Percentiles rank a stretch among this genome's conserved stretches.
These are phyloP conservation scores for Toxonevra muliebris DNA, from an alignment of 2,888 invertebrate genomes.

Conservation along the genomic window DNA sequence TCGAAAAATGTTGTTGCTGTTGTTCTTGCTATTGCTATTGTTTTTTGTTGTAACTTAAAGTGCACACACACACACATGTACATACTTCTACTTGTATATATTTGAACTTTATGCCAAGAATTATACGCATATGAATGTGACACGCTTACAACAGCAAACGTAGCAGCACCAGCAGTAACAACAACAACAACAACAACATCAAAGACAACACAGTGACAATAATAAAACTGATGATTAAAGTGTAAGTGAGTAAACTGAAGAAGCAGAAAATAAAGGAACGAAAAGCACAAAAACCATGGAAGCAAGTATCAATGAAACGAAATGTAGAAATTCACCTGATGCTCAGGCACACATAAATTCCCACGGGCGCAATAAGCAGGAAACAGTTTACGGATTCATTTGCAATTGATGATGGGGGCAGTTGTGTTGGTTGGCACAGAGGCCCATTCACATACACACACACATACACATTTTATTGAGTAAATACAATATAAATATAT, in stretches of 20 bases:
- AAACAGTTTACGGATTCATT: constrained; percentile 32
- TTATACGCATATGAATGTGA: too few relatives aligned
- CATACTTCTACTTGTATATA: not conserved
- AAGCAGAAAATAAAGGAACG: not conserved
- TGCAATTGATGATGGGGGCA: constrained; percentile 20
- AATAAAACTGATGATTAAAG: not conserved
- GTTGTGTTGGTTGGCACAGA: too few relatives aligned
- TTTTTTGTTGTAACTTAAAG: too few relatives aligned
- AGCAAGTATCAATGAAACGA: constrained; percentile 24
- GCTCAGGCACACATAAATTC: constrained; percentile 24
- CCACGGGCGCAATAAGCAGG: constrained; percentile 25
- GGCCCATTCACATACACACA: too few relatives aligned
- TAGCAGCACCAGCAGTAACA: not conserved
- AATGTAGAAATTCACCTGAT: constrained; percentile 23
- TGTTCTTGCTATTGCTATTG: too few relatives aligned
- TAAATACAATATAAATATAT: too few relatives aligned
- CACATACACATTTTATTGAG: too few relatives aligned
- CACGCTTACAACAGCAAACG: not conserved
- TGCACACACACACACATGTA: too few relatives aligned
- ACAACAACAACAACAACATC: not conserved
- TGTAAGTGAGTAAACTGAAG: not conserved
- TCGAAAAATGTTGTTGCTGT: not conserved
- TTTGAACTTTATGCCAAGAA: not conserved
- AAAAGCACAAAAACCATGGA: constrained; percentile 27
- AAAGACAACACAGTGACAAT: constrained; percentile 1